Evolutionary conservation across 2,888 invertebrate species (phyloP), one percentile per base, ranked within the genome.

Genomic region (Sisyra terminalis): DNA sequence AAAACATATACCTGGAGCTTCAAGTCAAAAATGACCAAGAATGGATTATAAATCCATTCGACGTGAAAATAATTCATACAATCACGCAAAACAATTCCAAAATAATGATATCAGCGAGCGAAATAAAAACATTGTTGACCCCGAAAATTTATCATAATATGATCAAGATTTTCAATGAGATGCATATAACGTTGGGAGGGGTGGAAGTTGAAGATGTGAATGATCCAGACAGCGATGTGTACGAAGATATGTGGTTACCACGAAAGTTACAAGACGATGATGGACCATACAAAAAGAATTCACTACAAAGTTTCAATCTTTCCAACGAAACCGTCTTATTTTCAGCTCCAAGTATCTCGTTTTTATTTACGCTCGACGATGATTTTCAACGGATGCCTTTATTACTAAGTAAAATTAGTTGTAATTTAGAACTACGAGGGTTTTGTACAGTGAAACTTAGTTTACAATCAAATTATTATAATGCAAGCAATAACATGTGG

Each of bases 401-500:
- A n/a, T 11, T 32, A 15, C n/a, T 32, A 32, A 16, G n/a, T 11
- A 15, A 17, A n/a, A 16, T 32, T 11, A 16, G 32, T 17, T 41
- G 15, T 17, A 8, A 41, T 41, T 13, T 41, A 34, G 16, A 32
- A 24, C 34, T 41, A 35, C 11, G 14, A 34, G 35, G 34, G n/a
- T 62, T 60, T 43, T 58, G 57, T 39, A 60, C 56, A 3, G 56
- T 60, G 1, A 61, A 65, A 2, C 43, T 69, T 2, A 62, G 66
- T 1, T 42, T 67, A 4, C 65, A 65, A 45, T 70, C 69, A 1
- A 64, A 63, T 50, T 78, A 75, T 54, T 83, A 75, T 59, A 83
- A 84, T 57, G 75, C 79, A 50, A 67, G 69, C 36, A 61, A 75
- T 40, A 71, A 72, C 40, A 70, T 70, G 7, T 92, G 90, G 90